These are phyloP conservation scores for Cebidichthys violaceus DNA, from an alignment of 2,113 vertebrate species.

Conservation along the genomic window DNA sequence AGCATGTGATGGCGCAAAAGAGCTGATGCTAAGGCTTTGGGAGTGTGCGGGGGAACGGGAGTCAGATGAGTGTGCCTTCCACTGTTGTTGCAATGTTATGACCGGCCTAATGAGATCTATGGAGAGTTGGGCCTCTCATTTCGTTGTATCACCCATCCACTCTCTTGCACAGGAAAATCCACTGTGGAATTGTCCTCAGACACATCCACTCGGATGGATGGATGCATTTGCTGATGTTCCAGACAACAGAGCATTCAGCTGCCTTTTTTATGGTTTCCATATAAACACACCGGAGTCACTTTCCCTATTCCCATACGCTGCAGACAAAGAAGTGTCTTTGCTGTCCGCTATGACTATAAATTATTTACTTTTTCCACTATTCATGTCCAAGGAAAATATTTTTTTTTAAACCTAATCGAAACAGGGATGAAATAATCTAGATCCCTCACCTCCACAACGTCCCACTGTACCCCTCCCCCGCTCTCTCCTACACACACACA, in stretches of 20 bases:
- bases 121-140: conserved; percentile 77
- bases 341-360: conserved; percentile 33
- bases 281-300: conserved; percentile 38
- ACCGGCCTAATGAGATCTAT: conserved; percentile 79
- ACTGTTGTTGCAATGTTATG: conserved; percentile 75
- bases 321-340: conserved; percentile 16
- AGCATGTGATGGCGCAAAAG: conserved; percentile 48
- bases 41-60: conserved; percentile 35
- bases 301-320: conserved; percentile 32
- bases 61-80: conserved; percentile 75
- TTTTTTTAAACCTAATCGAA: conserved; percentile 30
- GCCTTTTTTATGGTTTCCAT: conserved; percentile 52
- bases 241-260: conserved; percentile 64
- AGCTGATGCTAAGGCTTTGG: conserved; percentile 61
- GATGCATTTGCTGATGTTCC: conserved; percentile 73
- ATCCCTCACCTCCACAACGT: conserved; percentile 33
- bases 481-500: not conserved
- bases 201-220: conserved; percentile 72
- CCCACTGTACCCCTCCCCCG: not conserved
- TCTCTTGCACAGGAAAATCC: conserved; percentile 62
- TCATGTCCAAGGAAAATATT: conserved; percentile 27
- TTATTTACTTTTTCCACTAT: conserved; percentile 29
- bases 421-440: conserved; percentile 33
- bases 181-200: conserved; percentile 71
- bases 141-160: conserved; percentile 67